Conservation (phyloP, 1,140 invertebrate genomes). For the Drosophila nannoptera region DNA sequence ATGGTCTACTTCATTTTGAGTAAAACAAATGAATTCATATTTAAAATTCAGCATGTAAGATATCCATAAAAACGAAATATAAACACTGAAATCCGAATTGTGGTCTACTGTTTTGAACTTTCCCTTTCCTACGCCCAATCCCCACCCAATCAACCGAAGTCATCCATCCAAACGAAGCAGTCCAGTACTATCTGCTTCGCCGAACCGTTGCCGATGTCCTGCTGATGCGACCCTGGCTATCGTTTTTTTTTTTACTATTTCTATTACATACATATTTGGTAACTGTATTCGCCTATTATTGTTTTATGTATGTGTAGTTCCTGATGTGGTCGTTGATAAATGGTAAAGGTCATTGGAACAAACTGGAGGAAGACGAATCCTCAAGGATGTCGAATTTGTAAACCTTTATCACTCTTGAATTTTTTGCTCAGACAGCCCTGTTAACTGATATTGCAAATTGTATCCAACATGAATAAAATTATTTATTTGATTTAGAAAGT, state of each 20-base stretch:
- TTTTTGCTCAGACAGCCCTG: constrained; percentile 74
- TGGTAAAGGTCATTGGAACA: constrained; percentile 64
- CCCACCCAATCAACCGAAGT: constrained; percentile 19
- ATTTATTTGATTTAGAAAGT: constrained; percentile 72
- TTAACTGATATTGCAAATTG: constrained; percentile 72
- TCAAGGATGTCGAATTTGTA: constrained; percentile 70
- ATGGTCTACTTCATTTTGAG: constrained; percentile 69
- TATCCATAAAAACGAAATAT: constrained; percentile 73
- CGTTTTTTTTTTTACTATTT: constrained; percentile 9
- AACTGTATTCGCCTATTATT: constrained; percentile 46
- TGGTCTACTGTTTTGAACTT: constrained; percentile 39
- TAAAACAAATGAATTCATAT: constrained; percentile 60
- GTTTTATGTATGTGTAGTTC: constrained; percentile 57
- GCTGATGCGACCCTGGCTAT: constrained; percentile 15
- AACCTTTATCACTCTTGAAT: constrained; percentile 75
- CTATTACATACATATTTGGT: constrained; percentile 20
- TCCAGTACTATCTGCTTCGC: constrained; percentile 19
- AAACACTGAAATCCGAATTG: constrained; percentile 68
- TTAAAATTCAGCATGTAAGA: constrained; percentile 77
- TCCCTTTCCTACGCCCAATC: no score
- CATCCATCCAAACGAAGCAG: constrained; percentile 33
- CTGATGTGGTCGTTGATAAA: constrained; percentile 65
- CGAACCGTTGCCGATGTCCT: constrained; percentile 31
- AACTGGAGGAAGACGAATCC: constrained; percentile 54
- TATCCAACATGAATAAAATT: constrained; percentile 69